Evolutionary conservation across 2,797 vertebrate species (phyloP).

Genomic region (Macrochelys suwanniensis): DNA sequence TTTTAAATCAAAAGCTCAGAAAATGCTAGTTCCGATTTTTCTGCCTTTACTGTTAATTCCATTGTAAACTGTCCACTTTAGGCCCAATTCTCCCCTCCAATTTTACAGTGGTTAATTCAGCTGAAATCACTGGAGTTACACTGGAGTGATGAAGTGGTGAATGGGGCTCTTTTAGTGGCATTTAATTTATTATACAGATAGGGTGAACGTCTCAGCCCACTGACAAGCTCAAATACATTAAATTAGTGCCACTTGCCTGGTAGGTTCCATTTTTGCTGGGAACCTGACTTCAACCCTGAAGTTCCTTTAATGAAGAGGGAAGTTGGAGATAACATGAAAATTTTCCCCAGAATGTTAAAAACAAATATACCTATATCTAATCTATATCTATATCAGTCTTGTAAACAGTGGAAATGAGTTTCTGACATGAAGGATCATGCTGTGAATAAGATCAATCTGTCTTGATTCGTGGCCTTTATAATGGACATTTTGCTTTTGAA

Average conservation of each 20-base stretch:
- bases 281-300: background rate
- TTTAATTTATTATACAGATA: background rate
- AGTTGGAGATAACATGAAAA: background rate
- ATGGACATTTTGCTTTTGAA: background rate
- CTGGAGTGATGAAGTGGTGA: background rate
- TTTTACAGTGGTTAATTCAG: background rate
- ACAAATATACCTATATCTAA: background rate
- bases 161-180: background rate
- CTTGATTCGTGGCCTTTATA: background rate
- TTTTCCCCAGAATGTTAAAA: background rate
- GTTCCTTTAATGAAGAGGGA: background rate
- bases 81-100: background rate
- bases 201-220: background rate
- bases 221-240: background rate
- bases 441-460: background rate
- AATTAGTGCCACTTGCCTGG: background rate
- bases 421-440: background rate
- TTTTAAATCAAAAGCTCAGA: background rate
- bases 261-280: background rate
- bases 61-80: background rate
- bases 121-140: background rate
- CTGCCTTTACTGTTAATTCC: background rate
- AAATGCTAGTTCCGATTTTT: background rate
- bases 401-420: background rate
- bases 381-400: background rate